Conservation (phyloP, 2,797 vertebrate genomes). For the Rhabdophis nuchalis region DNA sequence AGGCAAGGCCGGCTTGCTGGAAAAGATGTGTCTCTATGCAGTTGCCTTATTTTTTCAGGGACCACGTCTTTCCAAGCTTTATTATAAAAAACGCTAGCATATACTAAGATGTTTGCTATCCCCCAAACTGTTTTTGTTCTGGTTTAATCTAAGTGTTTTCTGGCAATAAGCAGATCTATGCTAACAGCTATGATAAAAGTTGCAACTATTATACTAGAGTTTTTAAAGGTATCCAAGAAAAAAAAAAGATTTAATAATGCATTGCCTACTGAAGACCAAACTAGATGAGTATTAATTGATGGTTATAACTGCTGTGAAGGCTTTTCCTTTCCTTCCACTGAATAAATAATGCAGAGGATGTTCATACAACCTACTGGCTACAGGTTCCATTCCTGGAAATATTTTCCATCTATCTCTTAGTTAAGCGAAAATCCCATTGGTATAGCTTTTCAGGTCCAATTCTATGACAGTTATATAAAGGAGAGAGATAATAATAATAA, state of each 20-base stretch:
- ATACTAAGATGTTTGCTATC: not conserved
- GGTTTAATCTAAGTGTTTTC: conserved; percentile 8
- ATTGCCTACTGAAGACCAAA: not conserved
- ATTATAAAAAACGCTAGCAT: not conserved
- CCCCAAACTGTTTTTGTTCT: not conserved
- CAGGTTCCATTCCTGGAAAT: not conserved
- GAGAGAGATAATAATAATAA: conserved; percentile 7
- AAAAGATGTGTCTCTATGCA: too few relatives aligned
- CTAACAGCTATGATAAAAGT: not conserved
- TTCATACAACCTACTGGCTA: not conserved
- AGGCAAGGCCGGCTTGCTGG: too few relatives aligned
- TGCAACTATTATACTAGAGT: not conserved
- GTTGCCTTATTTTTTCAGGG: not conserved
- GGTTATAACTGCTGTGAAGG: not conserved
- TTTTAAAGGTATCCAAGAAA: not conserved
- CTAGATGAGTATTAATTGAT: not conserved
- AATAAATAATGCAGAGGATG: not conserved
- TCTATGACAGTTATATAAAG: not conserved
- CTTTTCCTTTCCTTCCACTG: not conserved
- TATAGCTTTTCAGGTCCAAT: not conserved
- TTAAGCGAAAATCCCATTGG: too few relatives aligned
- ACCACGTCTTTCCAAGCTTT: not conserved
- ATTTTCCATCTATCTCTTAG: too few relatives aligned
- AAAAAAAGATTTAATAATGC: not conserved
- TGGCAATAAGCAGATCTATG: conserved; percentile 5